Evolutionary conservation across 2,797 vertebrate genomes (phyloP), one percentile per base, ranked within the genome.

Genomic region (Lagodon rhomboides): DNA sequence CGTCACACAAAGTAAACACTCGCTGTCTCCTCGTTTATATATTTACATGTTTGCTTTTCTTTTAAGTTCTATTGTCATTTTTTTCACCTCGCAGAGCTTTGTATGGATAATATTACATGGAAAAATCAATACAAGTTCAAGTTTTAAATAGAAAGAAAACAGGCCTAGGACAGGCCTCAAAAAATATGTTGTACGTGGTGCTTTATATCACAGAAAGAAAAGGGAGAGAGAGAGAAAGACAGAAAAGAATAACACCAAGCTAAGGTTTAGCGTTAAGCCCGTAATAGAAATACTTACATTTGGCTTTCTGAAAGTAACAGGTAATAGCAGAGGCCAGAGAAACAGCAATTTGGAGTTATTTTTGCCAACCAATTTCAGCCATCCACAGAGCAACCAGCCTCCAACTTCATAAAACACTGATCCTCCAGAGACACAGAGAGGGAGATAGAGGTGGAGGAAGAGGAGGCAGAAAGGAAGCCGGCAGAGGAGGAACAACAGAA

Each of bases 331-430:
- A 56, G 63, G 73, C 58, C 53, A 44, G 63, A 77, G 50, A 85
- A 66, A 51, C 50, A 56, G 59, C 84, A 87, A 92, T 92, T 89
- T 88, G 59, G 50, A 80, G 70, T 77, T 90, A 83, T 89, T 91
- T 89, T 91, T 84, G 56, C 67, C 60, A 63, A 74, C 67, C 75
- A 80, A 82, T 85, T 87, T 89, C 73, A 74, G 66, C 87, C 72
- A 73, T 89, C 84, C 65, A 34, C 56, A 61, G 75, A 76, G 89
- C 82, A 89, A 90, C 83, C 89, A 91, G 80, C 83, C 63, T 89
- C 85, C 73, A 85, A 70, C 77, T 91, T 89, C 82, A 92, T 91
- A 87, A 91, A 90, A 72, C 66, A 71, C 59, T 55, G 68, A 88
- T 84, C 67, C 88, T 83, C 86, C 34, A 66, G 88, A 90, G 86